These are phyloP conservation scores for Drosophila kanekoi DNA, from an alignment of 2,888 invertebrate genomes.

Conservation along the genomic window DNA sequence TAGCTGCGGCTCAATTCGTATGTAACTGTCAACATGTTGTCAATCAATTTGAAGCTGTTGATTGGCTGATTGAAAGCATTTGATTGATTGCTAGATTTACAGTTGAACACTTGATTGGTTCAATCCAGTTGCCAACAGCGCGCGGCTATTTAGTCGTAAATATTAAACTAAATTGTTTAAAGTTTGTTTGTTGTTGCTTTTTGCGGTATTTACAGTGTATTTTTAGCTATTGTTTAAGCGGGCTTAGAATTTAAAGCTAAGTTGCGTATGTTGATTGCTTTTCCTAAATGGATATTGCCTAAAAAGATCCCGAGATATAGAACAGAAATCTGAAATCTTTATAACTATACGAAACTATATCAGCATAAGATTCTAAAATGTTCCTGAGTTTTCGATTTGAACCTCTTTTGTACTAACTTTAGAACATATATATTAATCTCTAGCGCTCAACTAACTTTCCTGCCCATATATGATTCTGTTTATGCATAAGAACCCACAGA, in stretches of 20 bases:
- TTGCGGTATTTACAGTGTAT: neutral
- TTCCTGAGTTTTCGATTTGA: too few relatives aligned
- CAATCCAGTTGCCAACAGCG: constrained; percentile 3
- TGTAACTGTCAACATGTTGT: constrained; percentile 60
- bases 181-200: neutral
- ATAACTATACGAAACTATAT: too few relatives aligned
- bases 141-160: neutral
- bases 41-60: constrained; percentile 51
- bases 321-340: neutral
- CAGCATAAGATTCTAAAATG: too few relatives aligned
- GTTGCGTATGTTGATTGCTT: neutral
- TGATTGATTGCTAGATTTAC: constrained; percentile 50
- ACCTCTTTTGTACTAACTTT: too few relatives aligned
- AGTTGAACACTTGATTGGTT: constrained; percentile 17
- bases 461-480: too few relatives aligned
- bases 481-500: too few relatives aligned
- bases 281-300: neutral
- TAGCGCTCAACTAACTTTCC: too few relatives aligned
- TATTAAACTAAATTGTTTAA: neutral
- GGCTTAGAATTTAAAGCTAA: neutral
- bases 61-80: constrained; percentile 46
- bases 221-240: neutral
- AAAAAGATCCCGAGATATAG: neutral
- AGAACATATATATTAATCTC: too few relatives aligned
- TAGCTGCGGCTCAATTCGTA: constrained; percentile 34